phyloP scores from a whole-genome alignment of 2,888 invertebrate species.

The Aphodius granarius region DNA sequence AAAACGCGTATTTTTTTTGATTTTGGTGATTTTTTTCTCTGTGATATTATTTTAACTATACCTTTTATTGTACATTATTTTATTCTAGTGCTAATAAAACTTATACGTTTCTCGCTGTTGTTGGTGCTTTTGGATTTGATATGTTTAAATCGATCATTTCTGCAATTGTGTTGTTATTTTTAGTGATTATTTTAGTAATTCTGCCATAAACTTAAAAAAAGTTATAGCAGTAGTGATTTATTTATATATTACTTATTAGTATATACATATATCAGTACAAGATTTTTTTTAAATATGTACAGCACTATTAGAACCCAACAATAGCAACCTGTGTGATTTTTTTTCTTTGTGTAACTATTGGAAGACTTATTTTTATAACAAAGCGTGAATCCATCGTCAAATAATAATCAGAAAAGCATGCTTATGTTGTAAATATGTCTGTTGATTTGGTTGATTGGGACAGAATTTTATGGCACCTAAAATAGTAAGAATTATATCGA shows the following conservation, averaged over 20 bases:
- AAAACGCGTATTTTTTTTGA: slow-evolving; percentile 7
- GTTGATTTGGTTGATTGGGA: no score
- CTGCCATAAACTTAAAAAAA: neutral
- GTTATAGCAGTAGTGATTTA: neutral
- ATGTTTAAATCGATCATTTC: neutral
- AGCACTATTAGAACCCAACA: no score
- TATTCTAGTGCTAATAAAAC: neutral
- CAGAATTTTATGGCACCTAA: neutral
- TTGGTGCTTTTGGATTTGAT: neutral
- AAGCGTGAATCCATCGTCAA: no score
- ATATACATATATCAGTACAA: no score
- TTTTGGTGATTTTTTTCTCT: slow-evolving; percentile 5
- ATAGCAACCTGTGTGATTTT: no score
- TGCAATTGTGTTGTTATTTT: neutral
- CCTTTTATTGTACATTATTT: neutral
- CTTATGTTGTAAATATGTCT: no score
- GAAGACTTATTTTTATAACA: no score
- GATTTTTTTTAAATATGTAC: no score
- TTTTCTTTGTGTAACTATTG: no score
- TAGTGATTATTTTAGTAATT: neutral
- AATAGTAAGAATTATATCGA: neutral
- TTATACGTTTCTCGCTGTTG: neutral
- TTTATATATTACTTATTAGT: neutral
- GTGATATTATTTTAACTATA: neutral
- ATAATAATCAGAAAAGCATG: no score